phyloP scores from a whole-genome alignment of 2,888 invertebrate species.

The Himalopsyche tibetana region DNA sequence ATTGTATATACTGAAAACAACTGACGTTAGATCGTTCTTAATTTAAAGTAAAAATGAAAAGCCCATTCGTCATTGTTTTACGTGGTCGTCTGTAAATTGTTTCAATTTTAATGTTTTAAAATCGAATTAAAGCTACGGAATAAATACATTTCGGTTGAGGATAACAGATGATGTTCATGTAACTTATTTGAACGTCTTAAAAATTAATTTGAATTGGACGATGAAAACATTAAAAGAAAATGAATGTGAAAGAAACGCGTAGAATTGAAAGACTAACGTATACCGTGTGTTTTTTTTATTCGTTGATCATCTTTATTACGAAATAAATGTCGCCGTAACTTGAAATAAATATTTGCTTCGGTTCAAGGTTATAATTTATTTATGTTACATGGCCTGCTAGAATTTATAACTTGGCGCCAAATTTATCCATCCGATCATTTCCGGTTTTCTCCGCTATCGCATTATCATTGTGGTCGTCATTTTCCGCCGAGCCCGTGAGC shows the following conservation, averaged over 20 bases:
- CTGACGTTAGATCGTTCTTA: too few relatives aligned
- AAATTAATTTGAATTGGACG: background rate
- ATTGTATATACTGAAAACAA: too few relatives aligned
- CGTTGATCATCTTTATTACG: constrained; percentile 15
- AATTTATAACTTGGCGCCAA: constrained; percentile 27
- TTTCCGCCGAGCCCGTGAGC: background rate
- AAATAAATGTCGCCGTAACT: constrained; percentile 39
- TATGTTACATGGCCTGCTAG: constrained; percentile 27
- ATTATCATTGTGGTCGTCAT: background rate
- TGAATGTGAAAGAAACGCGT: background rate
- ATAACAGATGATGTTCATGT: too few relatives aligned
- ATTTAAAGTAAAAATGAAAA: too few relatives aligned
- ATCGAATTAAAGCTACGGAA: too few relatives aligned
- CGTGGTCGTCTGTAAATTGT: too few relatives aligned
- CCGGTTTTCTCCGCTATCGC: background rate
- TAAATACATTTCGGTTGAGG: too few relatives aligned
- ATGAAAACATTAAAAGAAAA: background rate
- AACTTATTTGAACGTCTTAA: too few relatives aligned
- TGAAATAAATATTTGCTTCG: constrained; percentile 7
- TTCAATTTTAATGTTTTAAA: too few relatives aligned
- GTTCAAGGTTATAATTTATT: constrained; percentile 15
- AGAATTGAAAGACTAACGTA: background rate
- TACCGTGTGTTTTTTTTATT: background rate
- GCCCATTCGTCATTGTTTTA: too few relatives aligned
- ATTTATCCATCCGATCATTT: background rate